A percentile compares a stretch with the other conserved stretches of the same genome.
Evolutionary conservation across 2,797 vertebrate genomes (phyloP).

Genomic region (Craterocephalus amniculus): DNA sequence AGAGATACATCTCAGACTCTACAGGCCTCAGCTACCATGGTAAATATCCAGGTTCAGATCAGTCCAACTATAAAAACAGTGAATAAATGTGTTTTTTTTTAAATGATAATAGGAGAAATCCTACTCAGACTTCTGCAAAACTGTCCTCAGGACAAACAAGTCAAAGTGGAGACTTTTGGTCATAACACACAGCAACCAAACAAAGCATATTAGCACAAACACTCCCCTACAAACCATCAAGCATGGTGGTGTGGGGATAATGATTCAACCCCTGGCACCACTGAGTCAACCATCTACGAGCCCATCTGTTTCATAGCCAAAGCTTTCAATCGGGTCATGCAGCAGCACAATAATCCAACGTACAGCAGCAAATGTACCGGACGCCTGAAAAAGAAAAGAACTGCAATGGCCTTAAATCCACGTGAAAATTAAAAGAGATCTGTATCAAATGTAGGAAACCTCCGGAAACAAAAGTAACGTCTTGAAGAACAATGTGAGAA

Average conservation of each 20-base stretch:
- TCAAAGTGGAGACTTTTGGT: not conserved
- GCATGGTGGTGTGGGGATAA: not conserved
- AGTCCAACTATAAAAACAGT: not conserved
- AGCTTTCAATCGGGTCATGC: not conserved
- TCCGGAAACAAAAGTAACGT: not conserved
- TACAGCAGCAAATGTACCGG: not conserved
- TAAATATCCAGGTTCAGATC: not conserved
- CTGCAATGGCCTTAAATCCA: not conserved
- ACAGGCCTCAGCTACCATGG: not conserved
- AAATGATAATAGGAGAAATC: not conserved
- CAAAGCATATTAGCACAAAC: not conserved
- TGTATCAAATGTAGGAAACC: not conserved
- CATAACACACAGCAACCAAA: not conserved
- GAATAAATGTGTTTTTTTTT: not conserved
- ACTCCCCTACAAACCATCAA: not conserved
- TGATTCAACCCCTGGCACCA: not conserved
- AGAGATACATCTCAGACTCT: not conserved
- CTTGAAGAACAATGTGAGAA: not conserved
- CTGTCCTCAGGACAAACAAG: not conserved
- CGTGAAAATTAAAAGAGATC: not conserved
- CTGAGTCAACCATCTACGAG: not conserved
- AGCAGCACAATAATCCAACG: not conserved
- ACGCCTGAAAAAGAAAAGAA: not conserved
- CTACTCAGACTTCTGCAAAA: not conserved
- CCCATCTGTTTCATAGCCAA: not conserved